A percentile compares a stretch with the other conserved stretches of the same genome.
These are phyloP conservation scores for Gila orcuttii DNA, from an alignment of 2,113 vertebrate genomes.

Conservation along the genomic window DNA sequence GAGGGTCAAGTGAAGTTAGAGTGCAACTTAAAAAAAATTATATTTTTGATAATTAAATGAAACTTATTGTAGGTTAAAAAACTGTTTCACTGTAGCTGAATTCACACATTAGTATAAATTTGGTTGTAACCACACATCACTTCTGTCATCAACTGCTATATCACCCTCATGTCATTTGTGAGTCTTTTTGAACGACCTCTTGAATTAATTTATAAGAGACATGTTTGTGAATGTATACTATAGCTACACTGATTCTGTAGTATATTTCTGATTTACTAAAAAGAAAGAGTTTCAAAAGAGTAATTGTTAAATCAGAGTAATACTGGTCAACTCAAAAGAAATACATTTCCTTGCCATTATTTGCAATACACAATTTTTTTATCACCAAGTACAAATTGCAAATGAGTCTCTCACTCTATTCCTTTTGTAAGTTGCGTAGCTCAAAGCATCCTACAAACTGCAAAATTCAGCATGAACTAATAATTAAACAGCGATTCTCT, in stretches of 20 bases:
- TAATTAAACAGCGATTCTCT: conserved; percentile 28
- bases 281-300: not conserved
- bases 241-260: not conserved
- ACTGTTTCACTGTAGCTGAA: too few species aligned
- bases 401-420: not conserved
- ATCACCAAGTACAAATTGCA: not conserved
- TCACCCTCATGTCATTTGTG: not conserved
- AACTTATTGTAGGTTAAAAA: too few species aligned
- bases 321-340: not conserved
- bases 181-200: not conserved
- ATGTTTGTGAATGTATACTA: not conserved
- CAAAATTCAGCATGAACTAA: conserved; percentile 11
- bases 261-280: not conserved
- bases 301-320: not conserved
- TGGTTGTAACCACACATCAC: too few species aligned
- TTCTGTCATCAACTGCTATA: too few species aligned
- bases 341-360: not conserved
- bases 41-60: too few species aligned
- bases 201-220: not conserved
- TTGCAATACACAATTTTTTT: not conserved
- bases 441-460: not conserved
- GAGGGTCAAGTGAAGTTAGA: not conserved
- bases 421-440: not conserved
- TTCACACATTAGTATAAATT: too few species aligned
- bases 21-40: not conserved